Percentiles rank a stretch among this genome's conserved stretches.
phyloP scores from a whole-genome alignment of 64 coral and sea anemone genomes.

The Stichodactyla helianthus region DNA sequence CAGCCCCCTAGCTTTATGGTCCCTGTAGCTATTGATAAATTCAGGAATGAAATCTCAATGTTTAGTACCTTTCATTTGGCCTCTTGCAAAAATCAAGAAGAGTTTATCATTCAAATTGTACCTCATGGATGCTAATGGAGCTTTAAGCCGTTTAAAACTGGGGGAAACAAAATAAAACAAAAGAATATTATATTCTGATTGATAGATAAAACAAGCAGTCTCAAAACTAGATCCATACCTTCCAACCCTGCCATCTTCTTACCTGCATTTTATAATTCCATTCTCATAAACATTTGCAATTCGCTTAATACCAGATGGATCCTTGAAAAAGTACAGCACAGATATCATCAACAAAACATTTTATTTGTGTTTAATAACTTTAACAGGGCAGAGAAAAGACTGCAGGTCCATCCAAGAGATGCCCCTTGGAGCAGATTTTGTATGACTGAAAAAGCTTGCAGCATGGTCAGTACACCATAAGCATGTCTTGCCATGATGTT shows the following conservation, averaged over 20 bases:
- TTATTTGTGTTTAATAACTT: too few relatives aligned
- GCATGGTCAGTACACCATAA: too few relatives aligned
- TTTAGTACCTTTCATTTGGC: neutral
- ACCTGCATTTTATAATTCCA: slow-evolving; percentile 6
- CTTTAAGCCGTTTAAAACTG: neutral
- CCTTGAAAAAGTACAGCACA: neutral
- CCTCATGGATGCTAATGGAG: neutral
- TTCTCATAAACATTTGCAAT: neutral
- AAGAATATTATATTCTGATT: neutral
- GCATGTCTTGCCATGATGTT: too few relatives aligned
- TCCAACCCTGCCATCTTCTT: neutral
- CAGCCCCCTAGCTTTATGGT: too few relatives aligned
- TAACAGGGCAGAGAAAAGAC: too few relatives aligned
- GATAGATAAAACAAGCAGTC: neutral
- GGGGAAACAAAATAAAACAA: neutral
- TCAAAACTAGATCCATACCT: neutral
- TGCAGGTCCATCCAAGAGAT: too few relatives aligned
- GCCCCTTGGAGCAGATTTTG: too few relatives aligned
- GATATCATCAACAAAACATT: neutral
- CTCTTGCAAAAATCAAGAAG: slow-evolving; percentile 18
- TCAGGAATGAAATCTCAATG: neutral
- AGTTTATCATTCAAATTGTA: slow-evolving; percentile 7
- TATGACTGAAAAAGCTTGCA: too few relatives aligned
- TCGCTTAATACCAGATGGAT: neutral
- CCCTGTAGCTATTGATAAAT: too few relatives aligned